phyloP scores from a whole-genome alignment of 2,888 invertebrate species.

The Colletes collaris region DNA sequence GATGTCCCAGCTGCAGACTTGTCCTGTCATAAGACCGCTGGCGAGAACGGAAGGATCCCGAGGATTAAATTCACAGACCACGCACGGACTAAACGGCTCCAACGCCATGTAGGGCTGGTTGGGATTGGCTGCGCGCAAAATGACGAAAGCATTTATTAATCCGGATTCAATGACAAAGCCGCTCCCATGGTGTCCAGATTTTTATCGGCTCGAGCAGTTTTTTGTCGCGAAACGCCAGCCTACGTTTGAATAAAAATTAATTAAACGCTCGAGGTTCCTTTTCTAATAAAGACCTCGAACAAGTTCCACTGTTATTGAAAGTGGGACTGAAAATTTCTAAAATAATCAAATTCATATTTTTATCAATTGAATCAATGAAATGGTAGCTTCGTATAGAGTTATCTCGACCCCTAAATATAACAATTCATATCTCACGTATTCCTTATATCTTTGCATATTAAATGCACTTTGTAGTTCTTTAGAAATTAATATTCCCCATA shows the following conservation, averaged over 20 bases:
- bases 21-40: slow-evolving; percentile 91
- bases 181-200: not conserved
- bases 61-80: slow-evolving; percentile 94
- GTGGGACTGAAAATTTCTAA: no score
- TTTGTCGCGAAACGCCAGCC: not conserved
- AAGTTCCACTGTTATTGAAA: no score
- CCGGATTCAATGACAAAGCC: slow-evolving; percentile 20
- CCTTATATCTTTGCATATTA: no score
- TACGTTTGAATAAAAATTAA: not conserved
- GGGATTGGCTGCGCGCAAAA: slow-evolving; percentile 89
- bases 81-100: slow-evolving; percentile 90
- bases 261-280: not conserved
- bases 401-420: no score
- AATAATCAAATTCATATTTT: no score
- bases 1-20: slow-evolving; percentile 84
- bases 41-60: slow-evolving; percentile 91
- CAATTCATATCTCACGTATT: no score
- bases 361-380: no score
- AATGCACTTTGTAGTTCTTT: no score
- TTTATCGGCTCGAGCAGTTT: not conserved
- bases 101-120: slow-evolving; percentile 92
- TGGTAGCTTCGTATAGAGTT: no score
- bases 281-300: no score
- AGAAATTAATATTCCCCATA: no score
- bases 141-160: slow-evolving; percentile 26